Evolutionary conservation across 2,888 invertebrate genomes (phyloP), one percentile per base, ranked within the genome.

Genomic region (Cheilosia vernalis): DNA sequence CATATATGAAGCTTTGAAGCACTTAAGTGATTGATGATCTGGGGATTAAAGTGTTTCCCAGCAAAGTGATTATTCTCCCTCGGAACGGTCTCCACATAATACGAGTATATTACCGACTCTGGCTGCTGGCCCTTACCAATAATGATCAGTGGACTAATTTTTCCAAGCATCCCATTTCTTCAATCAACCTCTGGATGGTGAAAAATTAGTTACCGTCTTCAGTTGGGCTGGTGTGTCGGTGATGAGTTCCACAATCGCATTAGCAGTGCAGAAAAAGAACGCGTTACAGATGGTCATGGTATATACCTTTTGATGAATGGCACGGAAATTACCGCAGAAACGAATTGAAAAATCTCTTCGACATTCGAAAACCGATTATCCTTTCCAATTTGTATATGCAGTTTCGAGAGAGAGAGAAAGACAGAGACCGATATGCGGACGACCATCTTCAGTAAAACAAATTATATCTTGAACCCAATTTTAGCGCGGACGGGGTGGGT

Each of bases 21-120:
- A 85, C 81, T 85, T 81, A 81, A 81, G 85, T 85, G 85, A 85
- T 85, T 85, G 85, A 85, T 85, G 76, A 77, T 85, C 81, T 72
- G 67, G 81, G 85, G 81, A 85, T 85, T 81, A 81, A 81, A 85
- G 85, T 81, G 81, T 81, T 77, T 81, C 72, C 76, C 27, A 72
- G 80, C 64, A 77, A 85, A 85, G 81, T 77, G 81, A 85, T 85
- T 85, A 81, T 80, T 85, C 49, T 81, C 77, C 63, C 61, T 55
- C 55, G 79, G 47, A 67, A 69, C 40, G 56, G 49, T 72, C 63
- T 78, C 53, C 13, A 30, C 30, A 9, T 30, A 30, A 6, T 9
- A 30, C 30, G 30, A 13, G 37, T 37, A 37, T 37, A 37, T 37
- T 37, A 37, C 37, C 37, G 37, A 37, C 37, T 37, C 10, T n/a